A percentile compares a stretch with the other conserved stretches of the same genome.
These are phyloP conservation scores for Bombus soroeensis DNA, from an alignment of 1,140 invertebrate genomes.

Conservation along the genomic window DNA sequence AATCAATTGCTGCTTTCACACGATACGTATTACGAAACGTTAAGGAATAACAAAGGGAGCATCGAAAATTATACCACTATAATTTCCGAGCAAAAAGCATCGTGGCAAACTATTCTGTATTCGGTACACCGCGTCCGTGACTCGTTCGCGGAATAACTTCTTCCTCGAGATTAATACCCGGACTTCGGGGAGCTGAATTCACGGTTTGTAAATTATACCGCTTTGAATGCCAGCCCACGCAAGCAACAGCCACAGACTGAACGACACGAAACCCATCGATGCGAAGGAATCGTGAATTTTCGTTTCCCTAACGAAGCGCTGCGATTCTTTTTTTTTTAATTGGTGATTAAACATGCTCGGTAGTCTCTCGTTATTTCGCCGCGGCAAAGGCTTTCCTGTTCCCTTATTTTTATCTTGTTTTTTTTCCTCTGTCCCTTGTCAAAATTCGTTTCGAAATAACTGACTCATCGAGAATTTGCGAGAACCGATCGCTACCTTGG, in stretches of 20 bases:
- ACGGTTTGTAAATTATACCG: slow-evolving; percentile 35
- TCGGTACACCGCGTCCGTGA: slow-evolving; percentile 10
- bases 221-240: neutral
- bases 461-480: neutral
- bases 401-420: neutral
- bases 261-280: neutral
- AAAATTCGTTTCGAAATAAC: slow-evolving; percentile 14
- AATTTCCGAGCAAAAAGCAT: neutral
- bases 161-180: slow-evolving; percentile 52
- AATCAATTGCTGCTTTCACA: neutral
- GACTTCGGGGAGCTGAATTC: slow-evolving; percentile 42
- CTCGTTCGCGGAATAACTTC: slow-evolving; percentile 17
- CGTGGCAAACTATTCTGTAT: neutral
- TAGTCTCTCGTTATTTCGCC: slow-evolving; percentile 4
- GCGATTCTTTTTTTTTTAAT: slow-evolving; percentile 6
- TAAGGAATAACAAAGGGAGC: neutral
- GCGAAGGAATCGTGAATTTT: slow-evolving; percentile 29
- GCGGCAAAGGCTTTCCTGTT: neutral
- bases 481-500: neutral
- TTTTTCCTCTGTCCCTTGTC: neutral
- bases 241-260: too few species aligned
- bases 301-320: neutral
- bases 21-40: neutral
- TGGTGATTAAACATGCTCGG: slow-evolving; percentile 25
- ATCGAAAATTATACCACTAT: neutral